Conservation (phyloP, 1,140 invertebrate genomes). For the Daktulosphaira vitifoliae region DNA sequence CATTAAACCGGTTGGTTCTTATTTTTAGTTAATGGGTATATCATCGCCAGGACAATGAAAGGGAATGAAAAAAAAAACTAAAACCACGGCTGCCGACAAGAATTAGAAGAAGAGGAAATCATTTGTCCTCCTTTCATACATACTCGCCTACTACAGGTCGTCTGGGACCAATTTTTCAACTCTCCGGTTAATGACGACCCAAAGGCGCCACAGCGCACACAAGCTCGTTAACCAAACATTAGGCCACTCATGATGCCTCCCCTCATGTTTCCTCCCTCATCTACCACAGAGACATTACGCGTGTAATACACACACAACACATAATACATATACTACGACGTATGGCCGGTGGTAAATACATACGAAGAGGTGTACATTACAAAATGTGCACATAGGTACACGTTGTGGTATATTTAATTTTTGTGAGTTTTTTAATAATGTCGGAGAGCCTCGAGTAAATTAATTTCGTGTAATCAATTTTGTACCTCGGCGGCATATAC, state of each 20-base stretch:
- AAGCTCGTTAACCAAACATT: slow-evolving; percentile 33
- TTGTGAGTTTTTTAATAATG: background rate
- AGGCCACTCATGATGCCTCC: slow-evolving; percentile 8
- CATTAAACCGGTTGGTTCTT: slow-evolving; percentile 26
- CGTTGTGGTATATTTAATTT: slow-evolving; percentile 19
- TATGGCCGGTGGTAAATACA: background rate
- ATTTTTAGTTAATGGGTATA: slow-evolving; percentile 17
- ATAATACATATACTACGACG: background rate
- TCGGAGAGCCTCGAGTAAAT: background rate
- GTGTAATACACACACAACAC: background rate
- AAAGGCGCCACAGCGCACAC: slow-evolving; percentile 20
- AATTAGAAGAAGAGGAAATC: slow-evolving; percentile 13
- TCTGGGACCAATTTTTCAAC: slow-evolving; percentile 18
- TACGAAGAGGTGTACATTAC: background rate
- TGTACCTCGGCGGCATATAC: background rate
- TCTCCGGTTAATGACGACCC: slow-evolving; percentile 31
- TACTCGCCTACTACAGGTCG: background rate
- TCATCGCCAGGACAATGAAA: too few relatives aligned
- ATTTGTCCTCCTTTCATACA: slow-evolving; percentile 2
- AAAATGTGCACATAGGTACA: background rate
- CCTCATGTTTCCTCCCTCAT: background rate
- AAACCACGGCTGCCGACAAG: slow-evolving; percentile 13
- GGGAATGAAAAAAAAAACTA: slow-evolving; percentile 15
- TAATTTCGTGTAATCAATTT: slow-evolving; percentile 31
- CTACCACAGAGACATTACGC: background rate